These are phyloP conservation scores for Azemiops feae DNA, from an alignment of 2,113 vertebrate species.

Conservation along the genomic window DNA sequence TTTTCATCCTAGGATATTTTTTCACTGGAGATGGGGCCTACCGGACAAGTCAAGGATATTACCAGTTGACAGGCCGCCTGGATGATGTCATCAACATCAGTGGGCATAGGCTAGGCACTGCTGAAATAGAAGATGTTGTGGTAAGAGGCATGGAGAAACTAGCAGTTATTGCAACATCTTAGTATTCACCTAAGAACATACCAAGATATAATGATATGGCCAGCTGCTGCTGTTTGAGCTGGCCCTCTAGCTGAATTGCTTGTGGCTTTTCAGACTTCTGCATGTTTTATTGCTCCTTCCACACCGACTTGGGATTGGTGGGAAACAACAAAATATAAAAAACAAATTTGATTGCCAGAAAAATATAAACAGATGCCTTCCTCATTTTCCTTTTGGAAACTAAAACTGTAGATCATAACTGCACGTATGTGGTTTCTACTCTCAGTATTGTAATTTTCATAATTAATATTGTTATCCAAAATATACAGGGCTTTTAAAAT, in stretches of 20 bases:
- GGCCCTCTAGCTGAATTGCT: not conserved
- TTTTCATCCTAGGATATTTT: slow-evolving; percentile 64
- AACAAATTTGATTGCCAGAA: not conserved
- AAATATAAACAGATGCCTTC: not conserved
- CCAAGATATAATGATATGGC: not conserved
- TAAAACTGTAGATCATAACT: not conserved
- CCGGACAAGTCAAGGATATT: slow-evolving; percentile 73
- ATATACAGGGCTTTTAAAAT: not conserved
- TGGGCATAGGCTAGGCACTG: slow-evolving; percentile 77
- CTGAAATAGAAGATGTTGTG: slow-evolving; percentile 78
- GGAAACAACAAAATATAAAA: not conserved
- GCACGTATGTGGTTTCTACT: not conserved
- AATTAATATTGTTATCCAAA: not conserved
- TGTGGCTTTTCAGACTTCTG: not conserved
- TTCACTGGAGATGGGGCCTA: slow-evolving; percentile 76
- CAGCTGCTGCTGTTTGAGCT: not conserved
- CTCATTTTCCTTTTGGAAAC: not conserved
- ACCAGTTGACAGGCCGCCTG: slow-evolving; percentile 78
- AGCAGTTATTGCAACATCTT: not conserved
- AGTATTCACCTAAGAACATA: not conserved
- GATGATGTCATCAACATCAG: slow-evolving; percentile 81
- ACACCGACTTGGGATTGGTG: not conserved
- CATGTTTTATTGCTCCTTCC: not conserved
- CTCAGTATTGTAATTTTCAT: not conserved
- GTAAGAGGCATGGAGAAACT: slow-evolving; percentile 55